Conservation (phyloP, 1,140 invertebrate species). For the Magallana angulata region DNA sequence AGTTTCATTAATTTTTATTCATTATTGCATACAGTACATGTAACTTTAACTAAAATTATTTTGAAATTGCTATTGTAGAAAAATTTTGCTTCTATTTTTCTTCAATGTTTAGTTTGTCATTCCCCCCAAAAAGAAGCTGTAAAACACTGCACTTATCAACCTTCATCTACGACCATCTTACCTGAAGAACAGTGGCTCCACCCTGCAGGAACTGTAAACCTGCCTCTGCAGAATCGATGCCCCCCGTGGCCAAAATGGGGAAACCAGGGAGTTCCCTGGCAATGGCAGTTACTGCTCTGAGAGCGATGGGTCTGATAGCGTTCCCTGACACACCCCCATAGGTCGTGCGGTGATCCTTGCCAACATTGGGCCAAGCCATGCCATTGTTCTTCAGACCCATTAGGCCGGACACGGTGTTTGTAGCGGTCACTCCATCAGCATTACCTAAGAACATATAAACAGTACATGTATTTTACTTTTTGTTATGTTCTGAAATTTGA, state of each 20-base stretch:
- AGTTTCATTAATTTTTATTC: too few relatives aligned
- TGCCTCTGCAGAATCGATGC: constrained; percentile 96
- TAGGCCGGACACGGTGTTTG: constrained; percentile 96
- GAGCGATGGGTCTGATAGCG: constrained; percentile 94
- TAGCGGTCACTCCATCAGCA: constrained; percentile 96
- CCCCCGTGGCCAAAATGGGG: constrained; percentile 95
- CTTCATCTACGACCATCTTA: constrained; percentile 73
- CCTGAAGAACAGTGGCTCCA: constrained; percentile 94
- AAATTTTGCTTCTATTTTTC: too few relatives aligned
- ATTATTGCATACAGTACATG: too few relatives aligned
- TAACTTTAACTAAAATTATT: too few relatives aligned
- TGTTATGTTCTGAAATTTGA: too few relatives aligned
- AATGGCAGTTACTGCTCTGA: constrained; percentile 93
- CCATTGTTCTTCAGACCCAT: constrained; percentile 92
- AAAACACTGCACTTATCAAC: too few relatives aligned
- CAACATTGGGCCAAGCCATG: constrained; percentile 94
- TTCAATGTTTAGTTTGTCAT: too few relatives aligned
- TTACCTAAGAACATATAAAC: constrained; percentile 82
- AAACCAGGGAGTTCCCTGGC: constrained; percentile 90
- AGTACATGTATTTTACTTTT: too few relatives aligned
- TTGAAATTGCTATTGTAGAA: too few relatives aligned
- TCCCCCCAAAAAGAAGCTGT: too few relatives aligned
- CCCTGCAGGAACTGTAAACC: constrained; percentile 95
- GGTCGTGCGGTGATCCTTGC: constrained; percentile 89
- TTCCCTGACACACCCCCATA: constrained; percentile 98